Conservation (phyloP, 2,113 vertebrate species). For the Eulacestoma nigropectus region DNA sequence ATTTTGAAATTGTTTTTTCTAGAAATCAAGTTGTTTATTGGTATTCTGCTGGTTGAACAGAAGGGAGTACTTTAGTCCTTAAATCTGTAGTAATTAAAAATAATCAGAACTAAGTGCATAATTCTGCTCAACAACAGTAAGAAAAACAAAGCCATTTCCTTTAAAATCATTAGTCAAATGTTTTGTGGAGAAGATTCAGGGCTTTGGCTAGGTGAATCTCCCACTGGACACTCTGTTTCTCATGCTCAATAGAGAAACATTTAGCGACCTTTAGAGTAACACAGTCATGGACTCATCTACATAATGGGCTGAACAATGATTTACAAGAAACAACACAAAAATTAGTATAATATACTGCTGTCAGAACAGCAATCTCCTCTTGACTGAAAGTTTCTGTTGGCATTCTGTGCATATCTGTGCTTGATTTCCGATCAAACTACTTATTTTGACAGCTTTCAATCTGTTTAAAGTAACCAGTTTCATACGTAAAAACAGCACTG, state of each 20-base stretch:
- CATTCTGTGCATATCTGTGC: background rate
- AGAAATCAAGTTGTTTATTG: background rate
- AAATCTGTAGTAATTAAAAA: background rate
- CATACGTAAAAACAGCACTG: background rate
- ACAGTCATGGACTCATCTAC: background rate
- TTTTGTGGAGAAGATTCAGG: background rate
- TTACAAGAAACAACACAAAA: background rate
- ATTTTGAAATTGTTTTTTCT: background rate
- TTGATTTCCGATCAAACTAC: background rate
- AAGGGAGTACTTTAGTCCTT: background rate
- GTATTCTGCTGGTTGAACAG: background rate
- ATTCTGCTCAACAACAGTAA: background rate
- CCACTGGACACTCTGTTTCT: background rate
- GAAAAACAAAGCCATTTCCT: background rate
- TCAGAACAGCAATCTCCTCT: background rate
- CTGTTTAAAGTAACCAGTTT: background rate
- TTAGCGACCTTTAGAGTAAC: fast-evolving
- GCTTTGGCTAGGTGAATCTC: background rate
- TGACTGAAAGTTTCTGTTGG: background rate
- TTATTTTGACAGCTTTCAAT: background rate
- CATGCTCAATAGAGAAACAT: background rate
- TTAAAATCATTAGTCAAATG: background rate
- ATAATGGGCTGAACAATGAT: background rate
- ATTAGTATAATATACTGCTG: fast-evolving
- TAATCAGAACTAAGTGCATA: background rate